Percentiles rank a stretch among this genome's conserved stretches.
These are phyloP conservation scores for Microplitis demolitor DNA, from an alignment of 1,140 invertebrate species.

Conservation along the genomic window DNA sequence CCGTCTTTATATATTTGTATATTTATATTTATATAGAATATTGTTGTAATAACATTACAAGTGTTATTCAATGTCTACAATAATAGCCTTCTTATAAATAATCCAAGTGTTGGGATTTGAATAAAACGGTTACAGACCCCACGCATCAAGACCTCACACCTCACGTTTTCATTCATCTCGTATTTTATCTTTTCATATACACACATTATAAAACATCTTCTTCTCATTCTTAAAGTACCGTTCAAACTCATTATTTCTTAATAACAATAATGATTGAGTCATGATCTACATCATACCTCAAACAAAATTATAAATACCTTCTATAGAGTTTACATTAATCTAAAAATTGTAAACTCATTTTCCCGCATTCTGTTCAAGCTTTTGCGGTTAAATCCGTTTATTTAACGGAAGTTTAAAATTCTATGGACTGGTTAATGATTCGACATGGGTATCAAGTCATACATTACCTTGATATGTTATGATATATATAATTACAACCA, in stretches of 20 bases:
- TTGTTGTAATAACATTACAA: too few species aligned
- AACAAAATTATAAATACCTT: neutral
- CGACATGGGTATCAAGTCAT: conserved; percentile 18
- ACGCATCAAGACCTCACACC: neutral
- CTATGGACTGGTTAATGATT: conserved; percentile 19
- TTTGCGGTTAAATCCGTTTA: neutral
- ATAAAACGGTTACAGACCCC: neutral
- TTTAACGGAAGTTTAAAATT: conserved; percentile 16
- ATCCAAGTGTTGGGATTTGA: neutral
- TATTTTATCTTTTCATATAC: too few species aligned
- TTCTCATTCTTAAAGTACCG: neutral
- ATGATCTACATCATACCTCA: neutral
- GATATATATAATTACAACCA: too few species aligned
- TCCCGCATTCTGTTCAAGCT: too few species aligned
- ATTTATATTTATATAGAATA: too few species aligned
- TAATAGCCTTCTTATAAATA: neutral
- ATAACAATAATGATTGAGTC: conserved; percentile 12
- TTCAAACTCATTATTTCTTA: conserved; percentile 9
- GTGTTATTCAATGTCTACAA: too few species aligned
- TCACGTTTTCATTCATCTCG: neutral
- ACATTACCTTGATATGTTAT: neutral
- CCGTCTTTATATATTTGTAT: too few species aligned
- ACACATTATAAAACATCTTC: too few species aligned
- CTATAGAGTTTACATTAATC: too few species aligned
- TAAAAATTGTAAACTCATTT: too few species aligned